Evolutionary conservation across 2,113 vertebrate genomes (phyloP).

Genomic region (Hippolais icterina): DNA sequence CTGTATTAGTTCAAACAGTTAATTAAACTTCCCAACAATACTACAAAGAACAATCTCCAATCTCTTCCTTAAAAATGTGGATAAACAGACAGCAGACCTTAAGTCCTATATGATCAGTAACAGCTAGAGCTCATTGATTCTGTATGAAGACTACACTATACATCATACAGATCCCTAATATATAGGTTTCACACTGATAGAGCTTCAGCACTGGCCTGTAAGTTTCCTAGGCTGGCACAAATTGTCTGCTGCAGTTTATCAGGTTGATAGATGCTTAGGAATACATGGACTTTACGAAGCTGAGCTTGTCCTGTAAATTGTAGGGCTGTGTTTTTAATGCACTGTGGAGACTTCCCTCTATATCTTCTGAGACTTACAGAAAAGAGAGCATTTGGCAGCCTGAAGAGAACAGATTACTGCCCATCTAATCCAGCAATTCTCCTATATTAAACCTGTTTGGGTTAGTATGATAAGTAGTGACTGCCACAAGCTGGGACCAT

Average conservation of each 20-base stretch:
- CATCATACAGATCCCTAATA: not conserved
- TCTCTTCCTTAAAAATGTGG: not conserved
- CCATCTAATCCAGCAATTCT: not conserved
- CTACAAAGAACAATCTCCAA: not conserved
- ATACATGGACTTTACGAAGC: not conserved
- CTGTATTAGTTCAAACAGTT: not conserved
- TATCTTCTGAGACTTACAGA: not conserved
- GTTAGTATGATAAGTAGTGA: not conserved
- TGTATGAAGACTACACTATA: not conserved
- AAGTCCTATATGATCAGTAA: not conserved
- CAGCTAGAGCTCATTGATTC: not conserved
- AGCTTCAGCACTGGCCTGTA: not conserved
- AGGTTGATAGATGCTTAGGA: not conserved
- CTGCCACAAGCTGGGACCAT: not conserved
- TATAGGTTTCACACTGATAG: not conserved
- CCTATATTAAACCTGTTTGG: not conserved
- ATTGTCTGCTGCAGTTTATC: not conserved
- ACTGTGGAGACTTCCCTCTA: not conserved
- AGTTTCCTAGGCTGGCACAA: not conserved
- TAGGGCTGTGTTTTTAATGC: fast-evolving
- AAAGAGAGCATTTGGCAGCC: not conserved
- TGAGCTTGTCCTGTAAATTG: not conserved
- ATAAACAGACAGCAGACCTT: not conserved
- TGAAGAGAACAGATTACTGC: not conserved
- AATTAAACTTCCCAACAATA: not conserved